Evolutionary conservation across 2,888 invertebrate species (phyloP), one percentile per base, ranked within the genome.

Genomic region (Himalopsyche japonica): DNA sequence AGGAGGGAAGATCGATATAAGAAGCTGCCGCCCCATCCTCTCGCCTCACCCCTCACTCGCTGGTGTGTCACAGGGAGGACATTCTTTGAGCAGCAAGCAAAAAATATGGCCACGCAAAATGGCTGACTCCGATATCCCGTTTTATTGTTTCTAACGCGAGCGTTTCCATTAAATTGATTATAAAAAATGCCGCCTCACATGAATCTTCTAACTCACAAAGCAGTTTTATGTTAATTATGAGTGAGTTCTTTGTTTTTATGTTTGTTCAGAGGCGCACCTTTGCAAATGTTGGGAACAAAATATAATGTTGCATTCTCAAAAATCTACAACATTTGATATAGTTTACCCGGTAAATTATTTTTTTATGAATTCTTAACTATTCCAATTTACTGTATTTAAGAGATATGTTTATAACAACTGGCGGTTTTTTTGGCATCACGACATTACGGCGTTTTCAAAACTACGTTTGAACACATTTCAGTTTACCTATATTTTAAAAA

Each of bases 21-120:
- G 91, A 91, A 91, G 89, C 89, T 88, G 88, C 87, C 88, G 88
- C 88, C 88, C 88, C 87, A 87, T 87, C 87, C 87, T 86, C 88
- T 87, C 87, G 87, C 87, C 88, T 87, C 88, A 84, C 83, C 85
- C 87, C 87, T 87, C 88, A 88, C 88, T 88, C 87, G 87, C 88
- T 87, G 88, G 88, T 88, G 88, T 88, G 89, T 89, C 85, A 82
- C 87, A 80, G 84, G 83, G 81, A 87, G 84, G 86, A 85, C 84
- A 86, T 83, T 86, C 85, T 82, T 84, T 78, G 87, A 87, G 86
- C 87, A 89, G 88, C 43, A 43, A 43, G 91, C 90, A 90, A 90
- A 90, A 90, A 91, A 91, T 91, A 92, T 92, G 92, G 92, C 91
- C 89, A 91, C 89, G 89, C 86, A 87, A 87, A 87, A 86, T 87